Base-by-base conservation (phyloP, 2,113 vertebrate genomes). In the Macheiramphus alcinus region DNA sequence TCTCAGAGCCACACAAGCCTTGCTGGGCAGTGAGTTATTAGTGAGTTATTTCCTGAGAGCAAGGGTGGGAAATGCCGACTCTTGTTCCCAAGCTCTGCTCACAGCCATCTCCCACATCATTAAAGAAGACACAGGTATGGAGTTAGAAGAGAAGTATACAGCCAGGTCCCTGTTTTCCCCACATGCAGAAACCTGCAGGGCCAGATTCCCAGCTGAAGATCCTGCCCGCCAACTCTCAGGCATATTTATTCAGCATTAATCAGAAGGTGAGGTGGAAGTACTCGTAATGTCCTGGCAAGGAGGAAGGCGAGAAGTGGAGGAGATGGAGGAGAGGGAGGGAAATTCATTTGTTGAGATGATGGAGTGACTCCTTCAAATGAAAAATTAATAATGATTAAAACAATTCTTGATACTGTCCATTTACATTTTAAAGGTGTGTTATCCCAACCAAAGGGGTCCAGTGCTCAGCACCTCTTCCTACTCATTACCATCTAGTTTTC, bases 371-470 rank as follows among this genome's bases (percentile, higher is more conserved):
- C 75, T 95, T 96, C 82, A 80, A 96, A 94, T 0, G 1, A 97
- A 97, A 97, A 97, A 97, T 97, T 97, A 97, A 80, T 95, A 79
- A 87, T 75, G 78, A 97, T 97, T 96, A 96, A 94, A 97, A 78
- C 73, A 94, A 93, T 82, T 75, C 74, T 94, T 74, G 95, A 94
- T 79, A 93, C 66, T 97, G 94, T 94, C 93, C 20, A 13, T 96
- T 96, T 96, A 91, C 56, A 96, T 97, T 94, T 96, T 81, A 94
- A 92, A 96, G 91, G 83, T 78, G 53, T 85, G 79, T 95, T 94
- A 89, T 85, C 90, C 92, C 79, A 90, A 50, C 68, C 20, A 53
- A 92, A 94, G 66, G 76, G 72, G 58, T 61, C 75, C 53, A 76
- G 81, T 71, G 25, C 73, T 97, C 83, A 58, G 93, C 81, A 88